phyloP scores from a whole-genome alignment of 2,113 vertebrate species.

The Oophaga pumilio region DNA sequence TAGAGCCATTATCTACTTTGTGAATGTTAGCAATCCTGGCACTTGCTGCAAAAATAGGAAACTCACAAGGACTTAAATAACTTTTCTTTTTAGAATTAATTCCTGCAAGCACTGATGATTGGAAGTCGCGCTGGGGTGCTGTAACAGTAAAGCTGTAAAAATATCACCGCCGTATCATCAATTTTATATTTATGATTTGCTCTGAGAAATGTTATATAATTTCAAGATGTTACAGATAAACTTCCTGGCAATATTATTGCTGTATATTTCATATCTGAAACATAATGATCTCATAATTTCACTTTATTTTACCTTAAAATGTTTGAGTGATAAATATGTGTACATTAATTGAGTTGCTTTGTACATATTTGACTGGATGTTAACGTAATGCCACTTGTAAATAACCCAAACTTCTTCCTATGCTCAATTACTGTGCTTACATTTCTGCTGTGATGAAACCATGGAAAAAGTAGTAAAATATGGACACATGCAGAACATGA shows the following conservation, averaged over 20 bases:
- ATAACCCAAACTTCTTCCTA: neutral
- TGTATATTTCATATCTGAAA: conserved; percentile 41
- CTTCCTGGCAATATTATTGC: conserved; percentile 41
- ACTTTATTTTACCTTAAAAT: conserved; percentile 35
- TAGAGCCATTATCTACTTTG: conserved; percentile 46
- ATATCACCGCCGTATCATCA: conserved; percentile 45
- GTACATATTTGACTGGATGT: neutral
- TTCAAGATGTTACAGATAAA: conserved; percentile 55
- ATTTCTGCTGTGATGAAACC: neutral
- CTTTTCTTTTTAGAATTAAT: conserved; percentile 47
- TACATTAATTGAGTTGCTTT: conserved; percentile 29
- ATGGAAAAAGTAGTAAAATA: neutral
- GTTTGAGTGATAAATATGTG: conserved; percentile 32
- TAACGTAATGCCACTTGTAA: conserved; percentile 15
- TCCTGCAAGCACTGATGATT: conserved; percentile 42
- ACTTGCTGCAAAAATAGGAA: conserved; percentile 18
- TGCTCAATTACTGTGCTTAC: neutral
- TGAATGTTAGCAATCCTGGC: conserved; percentile 44
- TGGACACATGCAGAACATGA: neutral
- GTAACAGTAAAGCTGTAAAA: conserved; percentile 44
- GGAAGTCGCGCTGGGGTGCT: conserved; percentile 26
- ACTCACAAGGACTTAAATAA: conserved; percentile 46
- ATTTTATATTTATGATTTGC: conserved; percentile 53
- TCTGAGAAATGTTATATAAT: conserved; percentile 54
- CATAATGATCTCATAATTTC: conserved; percentile 48